These are phyloP conservation scores for Rhagonycha fulva DNA, from an alignment of 2,888 invertebrate species.

Conservation along the genomic window DNA sequence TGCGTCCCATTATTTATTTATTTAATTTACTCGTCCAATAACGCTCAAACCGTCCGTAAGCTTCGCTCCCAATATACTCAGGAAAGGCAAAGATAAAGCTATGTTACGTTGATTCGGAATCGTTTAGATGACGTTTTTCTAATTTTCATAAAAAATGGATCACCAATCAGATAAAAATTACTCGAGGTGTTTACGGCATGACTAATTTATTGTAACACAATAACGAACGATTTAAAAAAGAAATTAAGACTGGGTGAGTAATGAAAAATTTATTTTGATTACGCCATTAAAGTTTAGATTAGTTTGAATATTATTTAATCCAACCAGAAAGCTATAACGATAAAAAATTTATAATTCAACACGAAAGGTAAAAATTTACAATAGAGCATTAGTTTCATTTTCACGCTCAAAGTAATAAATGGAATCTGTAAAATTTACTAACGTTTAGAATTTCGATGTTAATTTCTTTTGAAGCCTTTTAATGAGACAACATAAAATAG, in stretches of 20 bases:
- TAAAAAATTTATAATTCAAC: not conserved
- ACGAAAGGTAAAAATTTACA: not conserved
- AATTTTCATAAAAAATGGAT: no score
- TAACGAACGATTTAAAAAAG: no score
- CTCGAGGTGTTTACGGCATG: no score
- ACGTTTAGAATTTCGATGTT: not conserved
- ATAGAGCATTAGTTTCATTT: not conserved
- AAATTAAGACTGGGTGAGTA: not conserved
- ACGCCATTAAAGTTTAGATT: not conserved
- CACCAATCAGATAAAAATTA: no score
- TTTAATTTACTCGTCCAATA: no score
- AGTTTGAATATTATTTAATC: not conserved
- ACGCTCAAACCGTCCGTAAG: no score
- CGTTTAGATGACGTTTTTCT: not conserved
- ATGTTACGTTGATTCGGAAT: not conserved
- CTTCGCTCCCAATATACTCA: no score
- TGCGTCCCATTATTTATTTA: no score
- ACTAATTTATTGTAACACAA: no score
- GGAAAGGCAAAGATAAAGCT: no score
- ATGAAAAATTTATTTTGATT: not conserved
- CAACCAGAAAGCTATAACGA: not conserved
- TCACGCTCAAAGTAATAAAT: not conserved
- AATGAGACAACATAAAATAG: constrained; percentile 15
- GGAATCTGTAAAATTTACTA: constrained; percentile 1
- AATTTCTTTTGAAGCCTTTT: not conserved